A percentile compares a stretch with the other conserved stretches of the same genome.
phyloP scores from a whole-genome alignment of 35 echinoderm and acorn worm genomes.

The Amphiura filiformis region DNA sequence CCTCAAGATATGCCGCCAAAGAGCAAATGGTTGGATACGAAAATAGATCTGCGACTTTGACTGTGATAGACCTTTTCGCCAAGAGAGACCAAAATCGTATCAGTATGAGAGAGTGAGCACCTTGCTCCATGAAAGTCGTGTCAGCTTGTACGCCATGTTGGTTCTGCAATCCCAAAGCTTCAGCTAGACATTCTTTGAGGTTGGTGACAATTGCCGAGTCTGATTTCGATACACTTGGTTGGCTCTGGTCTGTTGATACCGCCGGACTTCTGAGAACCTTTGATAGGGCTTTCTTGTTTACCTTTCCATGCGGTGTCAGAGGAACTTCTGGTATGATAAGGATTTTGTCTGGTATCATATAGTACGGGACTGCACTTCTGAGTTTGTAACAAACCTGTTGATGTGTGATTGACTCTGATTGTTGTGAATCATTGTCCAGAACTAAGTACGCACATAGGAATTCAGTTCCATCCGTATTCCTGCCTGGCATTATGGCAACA shows the following conservation, averaged over 20 bases:
- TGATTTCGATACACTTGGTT: background rate
- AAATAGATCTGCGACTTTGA: constrained; percentile 9
- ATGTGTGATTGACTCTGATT: background rate
- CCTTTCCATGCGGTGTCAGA: constrained; percentile 9
- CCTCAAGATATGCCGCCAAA: background rate
- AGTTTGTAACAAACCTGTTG: background rate
- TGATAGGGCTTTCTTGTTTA: background rate
- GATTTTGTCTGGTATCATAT: constrained; percentile 17
- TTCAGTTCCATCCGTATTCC: background rate
- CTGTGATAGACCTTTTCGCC: background rate
- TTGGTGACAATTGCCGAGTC: background rate
- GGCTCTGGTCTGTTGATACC: background rate
- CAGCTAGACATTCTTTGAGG: background rate
- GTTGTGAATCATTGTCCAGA: background rate
- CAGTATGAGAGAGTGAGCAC: constrained; percentile 21
- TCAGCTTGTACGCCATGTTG: background rate
- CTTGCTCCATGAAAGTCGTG: constrained; percentile 4
- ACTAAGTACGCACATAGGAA: constrained; percentile 20
- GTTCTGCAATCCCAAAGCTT: background rate
- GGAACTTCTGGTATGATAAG: constrained; percentile 2
- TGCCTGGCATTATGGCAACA: background rate
- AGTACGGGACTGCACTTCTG: constrained; percentile 6
- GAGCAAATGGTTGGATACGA: constrained; percentile 18
- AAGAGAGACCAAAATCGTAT: constrained; percentile 3
- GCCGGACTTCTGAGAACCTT: background rate